A percentile compares a stretch with the other conserved stretches of the same genome.
Conservation (phyloP, 2,113 vertebrate genomes). For the Irena cyanogastra region DNA sequence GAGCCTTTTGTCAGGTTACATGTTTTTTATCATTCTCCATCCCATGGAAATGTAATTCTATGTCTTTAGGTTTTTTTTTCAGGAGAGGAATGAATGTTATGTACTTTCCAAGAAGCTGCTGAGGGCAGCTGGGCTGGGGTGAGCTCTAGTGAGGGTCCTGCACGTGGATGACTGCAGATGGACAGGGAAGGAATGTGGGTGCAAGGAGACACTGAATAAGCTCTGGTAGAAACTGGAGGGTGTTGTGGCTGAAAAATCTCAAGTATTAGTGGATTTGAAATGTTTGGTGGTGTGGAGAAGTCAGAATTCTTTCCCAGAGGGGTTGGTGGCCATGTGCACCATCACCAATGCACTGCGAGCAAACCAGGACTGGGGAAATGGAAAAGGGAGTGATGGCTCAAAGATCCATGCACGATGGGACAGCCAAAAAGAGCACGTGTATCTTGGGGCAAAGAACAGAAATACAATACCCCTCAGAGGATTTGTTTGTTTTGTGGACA, state of each 20-base stretch:
- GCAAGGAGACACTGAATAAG: not conserved
- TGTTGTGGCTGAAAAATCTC: not conserved
- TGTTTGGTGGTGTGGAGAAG: not conserved
- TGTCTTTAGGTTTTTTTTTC: not conserved
- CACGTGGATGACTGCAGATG: accelerated
- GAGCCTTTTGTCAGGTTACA: not conserved
- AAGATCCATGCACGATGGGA: not conserved
- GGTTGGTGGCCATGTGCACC: not conserved
- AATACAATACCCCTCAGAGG: not conserved
- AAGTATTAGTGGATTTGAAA: not conserved
- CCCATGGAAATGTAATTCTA: not conserved
- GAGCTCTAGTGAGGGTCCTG: not conserved
- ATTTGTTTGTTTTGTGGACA: not conserved
- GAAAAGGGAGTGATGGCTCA: not conserved
- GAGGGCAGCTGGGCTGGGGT: not conserved
- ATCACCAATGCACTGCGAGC: accelerated
- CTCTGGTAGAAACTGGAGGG: not conserved
- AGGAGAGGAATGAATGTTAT: not conserved
- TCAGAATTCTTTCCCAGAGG: not conserved
- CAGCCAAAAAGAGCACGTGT: not conserved
- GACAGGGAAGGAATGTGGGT: not conserved
- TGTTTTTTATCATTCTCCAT: not conserved
- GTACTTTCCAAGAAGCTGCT: not conserved
- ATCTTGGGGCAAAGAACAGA: not conserved
- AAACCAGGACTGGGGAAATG: not conserved